Evolutionary conservation across 2,113 vertebrate species (phyloP), one percentile per base, ranked within the genome.

Genomic region (Podarcis muralis): DNA sequence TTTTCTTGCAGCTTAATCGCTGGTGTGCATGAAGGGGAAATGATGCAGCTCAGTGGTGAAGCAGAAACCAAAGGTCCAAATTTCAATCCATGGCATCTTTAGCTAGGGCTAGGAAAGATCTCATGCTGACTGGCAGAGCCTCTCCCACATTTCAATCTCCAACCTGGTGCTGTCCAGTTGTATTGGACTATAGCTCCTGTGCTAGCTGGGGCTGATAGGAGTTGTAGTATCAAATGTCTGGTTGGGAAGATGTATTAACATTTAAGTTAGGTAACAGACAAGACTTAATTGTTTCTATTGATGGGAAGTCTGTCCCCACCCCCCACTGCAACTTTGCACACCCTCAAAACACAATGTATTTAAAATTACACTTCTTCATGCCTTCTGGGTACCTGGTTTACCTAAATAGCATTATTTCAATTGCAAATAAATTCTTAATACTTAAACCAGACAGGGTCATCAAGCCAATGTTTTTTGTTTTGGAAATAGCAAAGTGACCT

Each of bases 401-500:
- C 30, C 68, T 84, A 53, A 84, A 23, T 23, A 72, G 6, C 18
- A 72, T 22, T n/a, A 8, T 7, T 69, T 68, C 57, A 3, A 6
- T 25, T 83, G 35, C 11, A 83, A 68, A 71, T 53, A 71, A 4
- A n/a, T 30, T 11, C 30, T n/a, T 48, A 1, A 81, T 3, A 23
- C 59, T 53, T 20, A 25, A 66, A 37, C 37, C 32, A 1, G 32
- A 82, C 32, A 37, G 79, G 53, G 16, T 20, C 22, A 20, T 8
- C 27, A 27, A 25, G 8, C 48, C 48, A 16, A 37, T 53, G 48
- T 27, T 18, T 43, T 81, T 53, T 53, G 9, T 53, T 53, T 12
- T 53, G 48, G 48, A 53, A 53, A 53, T 53, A 53, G 9, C 48
- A 53, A 53, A 53, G 88, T 81, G n/a, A 92, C 92, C 92, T 92